phyloP scores from a whole-genome alignment of 1,140 invertebrate species.

The Vollenhovia emeryi region DNA sequence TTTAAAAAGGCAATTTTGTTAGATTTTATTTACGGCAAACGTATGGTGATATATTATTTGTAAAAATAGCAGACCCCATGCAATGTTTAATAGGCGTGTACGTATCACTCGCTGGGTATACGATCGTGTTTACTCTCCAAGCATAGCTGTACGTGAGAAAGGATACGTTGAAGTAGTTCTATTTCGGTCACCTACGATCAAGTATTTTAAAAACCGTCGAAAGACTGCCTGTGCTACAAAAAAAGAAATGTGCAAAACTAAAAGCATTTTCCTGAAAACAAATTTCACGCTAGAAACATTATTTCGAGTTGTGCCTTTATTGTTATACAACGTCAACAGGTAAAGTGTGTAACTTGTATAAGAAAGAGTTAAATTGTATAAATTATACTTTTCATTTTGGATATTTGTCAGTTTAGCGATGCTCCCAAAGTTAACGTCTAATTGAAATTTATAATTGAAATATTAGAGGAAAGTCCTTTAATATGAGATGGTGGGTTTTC shows the following conservation, averaged over 20 bases:
- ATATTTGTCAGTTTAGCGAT: not conserved
- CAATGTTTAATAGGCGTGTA: slow-evolving; percentile 42
- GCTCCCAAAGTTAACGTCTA: not conserved
- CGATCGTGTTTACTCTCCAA: slow-evolving; percentile 57
- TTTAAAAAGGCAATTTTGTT: no score
- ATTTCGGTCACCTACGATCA: slow-evolving; percentile 35
- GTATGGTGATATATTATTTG: not conserved
- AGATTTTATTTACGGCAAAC: not conserved
- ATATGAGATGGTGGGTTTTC: no score
- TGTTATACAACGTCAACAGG: not conserved
- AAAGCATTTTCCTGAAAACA: not conserved
- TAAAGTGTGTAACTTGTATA: not conserved
- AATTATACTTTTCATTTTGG: not conserved
- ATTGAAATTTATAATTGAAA: not conserved
- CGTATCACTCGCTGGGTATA: not conserved
- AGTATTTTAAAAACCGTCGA: slow-evolving; percentile 18
- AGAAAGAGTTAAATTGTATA: not conserved
- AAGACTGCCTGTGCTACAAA: not conserved
- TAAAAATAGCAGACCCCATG: slow-evolving; percentile 67
- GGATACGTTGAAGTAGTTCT: slow-evolving; percentile 36
- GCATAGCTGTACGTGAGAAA: slow-evolving; percentile 20
- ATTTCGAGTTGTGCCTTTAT: not conserved
- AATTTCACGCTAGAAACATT: not conserved
- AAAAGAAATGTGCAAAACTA: slow-evolving; percentile 6
- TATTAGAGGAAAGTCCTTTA: no score